phyloP scores from a whole-genome alignment of 2,113 vertebrate genomes.

The Octodon degus region DNA sequence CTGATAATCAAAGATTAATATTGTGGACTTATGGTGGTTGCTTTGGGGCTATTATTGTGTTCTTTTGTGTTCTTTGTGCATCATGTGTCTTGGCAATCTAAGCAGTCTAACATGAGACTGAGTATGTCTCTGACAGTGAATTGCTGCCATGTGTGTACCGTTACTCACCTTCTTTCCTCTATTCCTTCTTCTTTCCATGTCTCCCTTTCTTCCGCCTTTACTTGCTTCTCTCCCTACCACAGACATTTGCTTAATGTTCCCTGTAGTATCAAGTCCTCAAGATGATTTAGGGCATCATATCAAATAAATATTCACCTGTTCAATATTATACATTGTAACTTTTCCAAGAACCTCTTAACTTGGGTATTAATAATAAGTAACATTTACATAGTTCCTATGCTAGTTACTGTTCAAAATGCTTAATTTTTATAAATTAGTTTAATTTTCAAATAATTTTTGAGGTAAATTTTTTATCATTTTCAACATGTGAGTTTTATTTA shows the following conservation, averaged over 20 bases:
- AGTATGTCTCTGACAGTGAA: background rate
- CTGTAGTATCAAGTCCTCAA: background rate
- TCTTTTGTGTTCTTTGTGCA: background rate
- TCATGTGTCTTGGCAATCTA: background rate
- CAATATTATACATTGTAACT: background rate
- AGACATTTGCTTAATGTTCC: background rate
- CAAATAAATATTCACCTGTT: background rate
- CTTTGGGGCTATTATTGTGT: background rate
- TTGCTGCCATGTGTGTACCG: background rate
- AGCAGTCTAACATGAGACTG: background rate
- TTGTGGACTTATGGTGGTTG: background rate
- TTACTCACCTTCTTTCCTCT: background rate
- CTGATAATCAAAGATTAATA: background rate
- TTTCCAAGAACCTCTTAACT: background rate
- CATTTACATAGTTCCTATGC: background rate
- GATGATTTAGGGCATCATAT: background rate
- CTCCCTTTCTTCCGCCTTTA: background rate
- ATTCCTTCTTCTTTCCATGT: background rate
- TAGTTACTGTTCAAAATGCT: background rate
- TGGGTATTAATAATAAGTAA: background rate
- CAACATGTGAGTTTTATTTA: conserved; percentile 14
- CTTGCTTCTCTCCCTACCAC: background rate
- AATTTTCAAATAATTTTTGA: conserved; percentile 38
- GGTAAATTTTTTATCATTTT: conserved; percentile 24
- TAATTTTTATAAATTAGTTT: background rate